Evolutionary conservation across 2,888 invertebrate genomes (phyloP).

Genomic region (Ochropacha duplaris): DNA sequence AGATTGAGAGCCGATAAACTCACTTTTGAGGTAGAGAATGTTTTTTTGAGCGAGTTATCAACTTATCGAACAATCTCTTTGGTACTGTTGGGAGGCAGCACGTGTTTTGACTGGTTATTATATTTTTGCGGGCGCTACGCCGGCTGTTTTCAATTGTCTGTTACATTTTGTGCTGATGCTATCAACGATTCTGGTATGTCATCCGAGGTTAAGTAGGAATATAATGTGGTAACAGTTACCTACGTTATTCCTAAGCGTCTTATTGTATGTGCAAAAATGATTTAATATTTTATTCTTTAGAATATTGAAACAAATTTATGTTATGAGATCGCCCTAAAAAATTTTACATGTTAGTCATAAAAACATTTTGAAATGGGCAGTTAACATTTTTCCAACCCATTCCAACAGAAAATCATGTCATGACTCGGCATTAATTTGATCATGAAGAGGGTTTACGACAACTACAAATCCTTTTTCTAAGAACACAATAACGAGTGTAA

Average conservation of each 20-base stretch:
- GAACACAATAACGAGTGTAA: slow-evolving; percentile 20
- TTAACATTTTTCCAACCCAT: neutral
- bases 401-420: neutral
- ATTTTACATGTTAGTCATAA: neutral
- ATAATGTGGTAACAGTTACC: slow-evolving; percentile 15
- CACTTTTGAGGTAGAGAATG: slow-evolving; percentile 67
- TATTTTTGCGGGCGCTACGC: slow-evolving; percentile 50
- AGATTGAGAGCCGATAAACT: slow-evolving; percentile 78
- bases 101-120: slow-evolving; percentile 74
- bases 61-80: slow-evolving; percentile 54
- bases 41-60: slow-evolving; percentile 63
- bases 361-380: neutral
- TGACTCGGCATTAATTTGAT: slow-evolving; percentile 3
- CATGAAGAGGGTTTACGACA: slow-evolving; percentile 19
- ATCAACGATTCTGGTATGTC: slow-evolving; percentile 35
- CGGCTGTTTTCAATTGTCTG: slow-evolving; percentile 57
- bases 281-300: neutral
- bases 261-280: neutral
- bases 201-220: slow-evolving; percentile 47
- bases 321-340: neutral
- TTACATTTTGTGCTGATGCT: slow-evolving; percentile 46
- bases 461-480: slow-evolving; percentile 23
- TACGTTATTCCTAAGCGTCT: neutral
- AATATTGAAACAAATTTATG: neutral
- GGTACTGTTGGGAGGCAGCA: slow-evolving; percentile 43